A percentile compares a stretch with the other conserved stretches of the same genome.
Evolutionary conservation across 2,797 vertebrate genomes (phyloP).

Genomic region (Corythornis leucogaster): DNA sequence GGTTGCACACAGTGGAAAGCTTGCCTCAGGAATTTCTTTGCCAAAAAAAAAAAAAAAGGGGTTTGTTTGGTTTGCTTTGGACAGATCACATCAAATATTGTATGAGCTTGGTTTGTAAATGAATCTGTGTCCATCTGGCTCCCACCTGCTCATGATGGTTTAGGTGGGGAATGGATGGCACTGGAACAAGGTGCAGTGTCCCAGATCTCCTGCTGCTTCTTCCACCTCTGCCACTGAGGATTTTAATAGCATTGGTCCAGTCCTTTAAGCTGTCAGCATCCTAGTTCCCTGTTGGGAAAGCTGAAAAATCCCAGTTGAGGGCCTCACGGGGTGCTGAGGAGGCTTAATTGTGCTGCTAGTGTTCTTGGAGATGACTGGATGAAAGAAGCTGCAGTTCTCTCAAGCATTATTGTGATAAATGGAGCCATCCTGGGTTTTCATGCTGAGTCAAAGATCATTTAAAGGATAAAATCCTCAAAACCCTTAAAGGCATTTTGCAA

Average conservation of each 20-base stretch:
- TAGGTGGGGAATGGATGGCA: background rate
- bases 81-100: background rate
- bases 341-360: background rate
- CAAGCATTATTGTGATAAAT: background rate
- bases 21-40: background rate
- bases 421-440: background rate
- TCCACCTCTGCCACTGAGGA: background rate
- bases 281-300: conserved; percentile 20
- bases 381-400: background rate
- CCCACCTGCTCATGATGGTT: background rate
- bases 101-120: background rate
- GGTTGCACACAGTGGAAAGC: background rate
- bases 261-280: background rate
- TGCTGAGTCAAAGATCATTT: conserved; percentile 22
- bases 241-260: background rate
- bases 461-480: conserved; percentile 1
- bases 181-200: background rate
- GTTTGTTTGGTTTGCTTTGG: background rate
- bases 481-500: background rate
- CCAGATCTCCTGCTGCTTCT: background rate
- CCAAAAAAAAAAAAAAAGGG: background rate
- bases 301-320: background rate
- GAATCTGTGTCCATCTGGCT: background rate
- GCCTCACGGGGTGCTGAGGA: background rate
- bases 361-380: background rate